These are phyloP conservation scores for Otus sunia DNA, from an alignment of 2,113 vertebrate genomes.

Conservation along the genomic window DNA sequence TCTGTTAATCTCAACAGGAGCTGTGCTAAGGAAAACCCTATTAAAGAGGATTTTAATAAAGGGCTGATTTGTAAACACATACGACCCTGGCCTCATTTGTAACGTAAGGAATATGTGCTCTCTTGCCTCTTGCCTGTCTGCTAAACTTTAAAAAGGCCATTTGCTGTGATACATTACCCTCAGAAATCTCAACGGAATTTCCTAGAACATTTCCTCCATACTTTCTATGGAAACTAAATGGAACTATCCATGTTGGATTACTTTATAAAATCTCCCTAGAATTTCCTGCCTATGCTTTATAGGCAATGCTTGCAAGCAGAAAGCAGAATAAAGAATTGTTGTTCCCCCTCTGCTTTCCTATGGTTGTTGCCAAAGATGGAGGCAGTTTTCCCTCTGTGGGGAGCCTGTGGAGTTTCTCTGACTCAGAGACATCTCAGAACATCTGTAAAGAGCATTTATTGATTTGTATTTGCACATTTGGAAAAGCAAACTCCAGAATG, in stretches of 20 bases:
- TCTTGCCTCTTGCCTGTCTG: not conserved
- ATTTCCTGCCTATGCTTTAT: not conserved
- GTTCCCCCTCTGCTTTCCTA: not conserved
- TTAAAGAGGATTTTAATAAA: slow-evolving; percentile 21
- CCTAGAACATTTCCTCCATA: not conserved
- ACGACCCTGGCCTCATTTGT: not conserved
- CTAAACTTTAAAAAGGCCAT: not conserved
- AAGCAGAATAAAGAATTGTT: not conserved
- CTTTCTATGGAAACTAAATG: not conserved
- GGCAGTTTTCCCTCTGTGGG: not conserved
- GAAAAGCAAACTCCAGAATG: not conserved
- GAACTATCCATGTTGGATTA: not conserved
- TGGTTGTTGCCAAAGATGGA: not conserved
- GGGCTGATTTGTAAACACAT: slow-evolving; percentile 17
- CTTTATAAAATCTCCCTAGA: not conserved
- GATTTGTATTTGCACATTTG: slow-evolving; percentile 4
- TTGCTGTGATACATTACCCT: not conserved
- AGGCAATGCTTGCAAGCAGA: not conserved
- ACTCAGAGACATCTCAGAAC: not conserved
- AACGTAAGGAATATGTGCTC: rapidly evolving
- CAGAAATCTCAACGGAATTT: not conserved
- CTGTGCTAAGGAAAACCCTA: not conserved
- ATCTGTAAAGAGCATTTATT: not conserved
- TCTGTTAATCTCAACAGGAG: not conserved
- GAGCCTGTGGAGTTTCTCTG: not conserved